A percentile compares a stretch with the other conserved stretches of the same genome.
Evolutionary conservation across 2,888 invertebrate genomes (phyloP).

Genomic region (Micoletzkya japonica): DNA sequence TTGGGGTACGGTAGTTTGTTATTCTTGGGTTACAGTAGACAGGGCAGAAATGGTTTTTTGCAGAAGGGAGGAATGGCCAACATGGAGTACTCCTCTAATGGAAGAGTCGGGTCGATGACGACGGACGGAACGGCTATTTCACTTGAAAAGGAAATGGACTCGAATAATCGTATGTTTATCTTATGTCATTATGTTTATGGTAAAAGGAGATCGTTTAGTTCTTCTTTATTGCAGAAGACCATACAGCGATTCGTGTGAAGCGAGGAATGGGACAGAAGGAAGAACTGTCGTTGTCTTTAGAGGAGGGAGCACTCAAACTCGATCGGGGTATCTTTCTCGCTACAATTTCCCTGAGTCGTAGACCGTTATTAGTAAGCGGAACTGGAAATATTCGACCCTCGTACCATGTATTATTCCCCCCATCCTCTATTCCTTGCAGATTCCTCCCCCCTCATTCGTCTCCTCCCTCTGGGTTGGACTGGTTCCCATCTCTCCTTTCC

Average conservation of each 20-base stretch:
- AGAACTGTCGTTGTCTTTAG: constrained; percentile 2
- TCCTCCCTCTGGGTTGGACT: constrained; percentile 22
- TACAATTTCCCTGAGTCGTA: background rate
- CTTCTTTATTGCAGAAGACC: background rate
- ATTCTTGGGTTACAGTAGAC: background rate
- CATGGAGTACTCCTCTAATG: background rate
- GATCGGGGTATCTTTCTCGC: constrained; percentile 14
- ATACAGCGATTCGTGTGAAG: background rate
- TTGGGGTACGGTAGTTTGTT: constrained; percentile 16
- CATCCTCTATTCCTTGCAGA: constrained; percentile 3
- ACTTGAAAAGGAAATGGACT: background rate
- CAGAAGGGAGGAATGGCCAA: background rate
- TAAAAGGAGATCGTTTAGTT: background rate
- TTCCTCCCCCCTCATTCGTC: constrained; percentile 5
- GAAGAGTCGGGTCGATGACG: background rate
- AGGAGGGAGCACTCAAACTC: constrained; percentile 6
- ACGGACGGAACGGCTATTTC: background rate
- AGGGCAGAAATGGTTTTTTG: constrained; percentile 2
- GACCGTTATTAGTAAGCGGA: background rate
- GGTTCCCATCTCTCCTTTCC: constrained; percentile 15
- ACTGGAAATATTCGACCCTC: too few species aligned
- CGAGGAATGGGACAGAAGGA: background rate
- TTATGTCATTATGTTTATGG: background rate
- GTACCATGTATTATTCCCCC: too few species aligned
- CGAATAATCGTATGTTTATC: background rate